A percentile compares a stretch with the other conserved stretches of the same genome.
These are phyloP conservation scores for Calycopis cecrops DNA, from an alignment of 1,140 invertebrate species.

Conservation along the genomic window DNA sequence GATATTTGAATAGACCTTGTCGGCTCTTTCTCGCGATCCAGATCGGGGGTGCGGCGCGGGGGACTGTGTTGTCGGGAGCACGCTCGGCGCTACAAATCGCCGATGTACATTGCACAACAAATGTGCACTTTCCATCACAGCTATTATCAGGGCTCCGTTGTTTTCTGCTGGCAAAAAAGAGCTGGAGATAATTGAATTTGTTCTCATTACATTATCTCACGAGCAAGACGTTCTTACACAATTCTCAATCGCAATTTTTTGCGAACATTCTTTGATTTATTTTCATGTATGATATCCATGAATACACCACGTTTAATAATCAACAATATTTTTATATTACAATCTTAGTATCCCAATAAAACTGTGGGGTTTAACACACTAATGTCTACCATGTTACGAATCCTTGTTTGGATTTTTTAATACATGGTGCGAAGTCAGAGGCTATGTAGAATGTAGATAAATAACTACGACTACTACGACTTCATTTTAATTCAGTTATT, in stretches of 20 bases:
- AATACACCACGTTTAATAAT: too few species aligned
- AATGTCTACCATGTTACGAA: too few species aligned
- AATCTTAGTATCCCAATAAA: too few species aligned
- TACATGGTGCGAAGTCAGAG: too few species aligned
- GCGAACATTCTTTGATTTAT: too few species aligned
- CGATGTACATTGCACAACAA: conserved; percentile 60
- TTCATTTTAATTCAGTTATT: too few species aligned
- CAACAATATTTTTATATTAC: too few species aligned
- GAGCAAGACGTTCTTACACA: conserved; percentile 51
- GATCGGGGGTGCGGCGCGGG: conserved; percentile 28
- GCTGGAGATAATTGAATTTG: conserved; percentile 64
- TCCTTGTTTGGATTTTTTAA: too few species aligned
- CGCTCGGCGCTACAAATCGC: conserved; percentile 59
- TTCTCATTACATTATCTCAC: conserved; percentile 66
- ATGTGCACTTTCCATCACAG: conserved; percentile 62
- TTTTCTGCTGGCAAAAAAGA: conserved; percentile 48
- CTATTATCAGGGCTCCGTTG: conserved; percentile 51
- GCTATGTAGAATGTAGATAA: too few species aligned
- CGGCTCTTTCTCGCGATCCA: conserved; percentile 47
- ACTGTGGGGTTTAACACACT: too few species aligned
- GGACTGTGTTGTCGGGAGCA: conserved; percentile 46
- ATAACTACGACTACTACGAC: too few species aligned
- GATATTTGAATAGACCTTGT: conserved; percentile 70
- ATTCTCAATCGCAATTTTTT: conserved; percentile 10
- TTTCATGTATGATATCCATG: not conserved